These are phyloP conservation scores for Struthidea cinerea DNA, from an alignment of 2,113 vertebrate genomes.

Conservation along the genomic window DNA sequence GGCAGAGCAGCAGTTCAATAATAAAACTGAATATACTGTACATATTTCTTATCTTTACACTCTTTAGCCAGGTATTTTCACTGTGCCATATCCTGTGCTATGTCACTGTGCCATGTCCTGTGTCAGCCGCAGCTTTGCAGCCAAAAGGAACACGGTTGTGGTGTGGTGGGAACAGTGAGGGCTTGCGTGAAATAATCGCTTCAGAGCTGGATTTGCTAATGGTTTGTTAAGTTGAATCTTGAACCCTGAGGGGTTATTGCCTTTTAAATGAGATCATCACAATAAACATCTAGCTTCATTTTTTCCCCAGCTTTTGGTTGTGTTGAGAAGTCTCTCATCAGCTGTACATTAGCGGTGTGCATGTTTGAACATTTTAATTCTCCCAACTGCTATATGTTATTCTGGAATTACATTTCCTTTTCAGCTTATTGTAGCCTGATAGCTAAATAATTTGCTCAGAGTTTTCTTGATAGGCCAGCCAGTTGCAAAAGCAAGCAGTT, in stretches of 20 bases:
- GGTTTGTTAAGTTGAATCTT: neutral
- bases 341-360: neutral
- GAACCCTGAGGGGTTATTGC: neutral
- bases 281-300: neutral
- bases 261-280: neutral
- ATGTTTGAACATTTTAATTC: neutral
- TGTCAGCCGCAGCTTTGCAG: neutral
- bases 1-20: neutral
- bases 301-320: neutral
- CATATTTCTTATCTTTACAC: neutral
- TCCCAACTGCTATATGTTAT: neutral
- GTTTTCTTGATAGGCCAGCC: neutral
- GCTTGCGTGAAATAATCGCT: neutral
- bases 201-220: neutral
- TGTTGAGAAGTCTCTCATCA: conserved; percentile 5
- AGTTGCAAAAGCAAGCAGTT: conserved; percentile 1
- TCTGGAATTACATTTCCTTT: neutral
- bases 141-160: neutral
- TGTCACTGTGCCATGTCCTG: neutral
- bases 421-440: neutral
- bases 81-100: neutral
- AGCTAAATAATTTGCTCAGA: neutral
- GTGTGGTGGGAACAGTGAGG: neutral
- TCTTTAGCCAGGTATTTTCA: neutral
- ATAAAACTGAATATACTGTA: neutral